These are phyloP conservation scores for Steinernema feltiae DNA, from an alignment of 1,140 invertebrate genomes.

Conservation along the genomic window DNA sequence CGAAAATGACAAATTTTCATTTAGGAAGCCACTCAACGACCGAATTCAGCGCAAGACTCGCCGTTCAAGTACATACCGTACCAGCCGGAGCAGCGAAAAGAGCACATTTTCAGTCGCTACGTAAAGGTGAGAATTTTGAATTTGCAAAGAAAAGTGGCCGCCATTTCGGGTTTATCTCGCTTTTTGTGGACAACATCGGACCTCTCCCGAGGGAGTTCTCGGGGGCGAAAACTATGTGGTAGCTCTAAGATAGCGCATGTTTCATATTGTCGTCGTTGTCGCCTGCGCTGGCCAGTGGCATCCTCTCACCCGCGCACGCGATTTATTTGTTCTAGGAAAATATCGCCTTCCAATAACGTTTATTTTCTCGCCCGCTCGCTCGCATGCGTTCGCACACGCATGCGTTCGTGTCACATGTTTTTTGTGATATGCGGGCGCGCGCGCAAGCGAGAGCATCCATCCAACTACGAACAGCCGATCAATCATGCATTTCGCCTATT, in stretches of 20 bases:
- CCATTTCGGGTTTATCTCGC: no score
- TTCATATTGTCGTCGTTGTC: neutral
- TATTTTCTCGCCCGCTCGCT: neutral
- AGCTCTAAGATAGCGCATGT: no score
- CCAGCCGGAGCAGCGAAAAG: neutral
- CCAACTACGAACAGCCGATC: neutral
- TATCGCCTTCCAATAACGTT: no score
- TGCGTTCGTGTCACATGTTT: neutral
- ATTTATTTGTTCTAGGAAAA: conserved; percentile 1
- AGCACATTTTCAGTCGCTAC: neutral
- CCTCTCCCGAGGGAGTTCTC: no score
- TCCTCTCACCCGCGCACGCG: neutral
- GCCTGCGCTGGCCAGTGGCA: neutral
- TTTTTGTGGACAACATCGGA: no score
- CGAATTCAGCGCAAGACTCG: neutral
- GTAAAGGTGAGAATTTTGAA: neutral
- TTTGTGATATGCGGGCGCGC: neutral
- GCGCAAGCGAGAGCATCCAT: no score
- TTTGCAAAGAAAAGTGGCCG: neutral
- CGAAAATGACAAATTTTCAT: neutral
- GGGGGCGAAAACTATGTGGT: no score
- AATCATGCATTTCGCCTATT: conserved; percentile 5
- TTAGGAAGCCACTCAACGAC: neutral
- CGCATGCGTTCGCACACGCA: neutral
- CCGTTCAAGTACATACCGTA: conserved; percentile 2